phyloP scores from a whole-genome alignment of 2,888 invertebrate genomes.

The Steinernema hermaphroditum region DNA sequence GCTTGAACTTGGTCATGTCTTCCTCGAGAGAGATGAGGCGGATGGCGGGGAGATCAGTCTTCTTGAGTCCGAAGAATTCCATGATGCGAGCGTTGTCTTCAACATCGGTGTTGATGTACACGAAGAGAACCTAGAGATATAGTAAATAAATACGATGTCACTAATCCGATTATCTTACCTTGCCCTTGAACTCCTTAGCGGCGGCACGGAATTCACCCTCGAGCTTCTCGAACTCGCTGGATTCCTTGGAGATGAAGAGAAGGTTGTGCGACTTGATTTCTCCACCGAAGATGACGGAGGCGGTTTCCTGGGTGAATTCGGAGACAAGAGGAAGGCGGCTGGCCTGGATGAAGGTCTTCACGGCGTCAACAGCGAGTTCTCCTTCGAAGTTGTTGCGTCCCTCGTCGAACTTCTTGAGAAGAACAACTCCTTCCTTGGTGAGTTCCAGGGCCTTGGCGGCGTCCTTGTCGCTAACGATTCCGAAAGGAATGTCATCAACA shows the following conservation, averaged over 20 bases:
- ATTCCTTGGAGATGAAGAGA: constrained; percentile 85
- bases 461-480: constrained; percentile 79
- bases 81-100: constrained; percentile 94
- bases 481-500: constrained; percentile 87
- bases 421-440: constrained; percentile 77
- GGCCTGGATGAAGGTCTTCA: constrained; percentile 63
- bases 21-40: constrained; percentile 87
- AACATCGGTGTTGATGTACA: constrained; percentile 90
- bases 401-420: constrained; percentile 78
- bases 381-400: constrained; percentile 63
- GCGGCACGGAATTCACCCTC: constrained; percentile 79
- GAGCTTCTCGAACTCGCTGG: constrained; percentile 80
- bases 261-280: constrained; percentile 94
- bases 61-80: constrained; percentile 98
- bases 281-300: constrained; percentile 96
- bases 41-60: constrained; percentile 74
- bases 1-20: constrained; percentile 97
- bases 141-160: neutral
- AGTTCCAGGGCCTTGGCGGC: constrained; percentile 80
- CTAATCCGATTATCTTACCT: constrained; percentile 69
- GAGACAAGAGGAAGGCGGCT: constrained; percentile 66
- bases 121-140: constrained; percentile 77
- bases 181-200: constrained; percentile 86
- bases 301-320: constrained; percentile 73
- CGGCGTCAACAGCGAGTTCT: constrained; percentile 41